Percentiles rank a stretch among this genome's conserved stretches.
These are phyloP conservation scores for Eriosoma lanigerum DNA, from an alignment of 1,140 invertebrate species.

Conservation along the genomic window DNA sequence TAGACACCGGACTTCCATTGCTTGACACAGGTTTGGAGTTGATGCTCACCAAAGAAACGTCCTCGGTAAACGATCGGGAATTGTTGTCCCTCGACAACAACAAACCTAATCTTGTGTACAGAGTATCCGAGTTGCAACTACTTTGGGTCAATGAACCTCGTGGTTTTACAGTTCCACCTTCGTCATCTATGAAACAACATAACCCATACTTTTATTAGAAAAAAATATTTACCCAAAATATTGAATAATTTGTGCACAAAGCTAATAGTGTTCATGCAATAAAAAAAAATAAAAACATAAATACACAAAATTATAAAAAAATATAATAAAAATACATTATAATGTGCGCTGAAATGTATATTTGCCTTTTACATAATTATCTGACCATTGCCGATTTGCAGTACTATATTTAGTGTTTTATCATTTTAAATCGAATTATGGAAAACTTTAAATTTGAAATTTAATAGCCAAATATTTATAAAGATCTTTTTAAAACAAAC, in stretches of 20 bases:
- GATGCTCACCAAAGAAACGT: constrained; percentile 4
- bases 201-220: background rate
- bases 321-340: background rate
- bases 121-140: constrained; percentile 70
- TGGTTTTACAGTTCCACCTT: constrained; percentile 68
- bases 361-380: background rate
- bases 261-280: constrained; percentile 13
- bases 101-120: constrained; percentile 83
- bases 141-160: constrained; percentile 59
- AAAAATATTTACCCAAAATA: background rate
- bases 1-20: constrained; percentile 85
- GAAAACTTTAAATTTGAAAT: background rate
- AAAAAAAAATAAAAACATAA: constrained; percentile 53
- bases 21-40: constrained; percentile 61
- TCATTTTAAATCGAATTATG: background rate
- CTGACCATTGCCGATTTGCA: background rate
- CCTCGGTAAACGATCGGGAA: constrained; percentile 30
- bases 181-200: constrained; percentile 67
- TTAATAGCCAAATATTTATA: too few relatives aligned
- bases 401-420: too few relatives aligned
- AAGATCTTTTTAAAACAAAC: too few relatives aligned
- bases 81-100: constrained; percentile 61
- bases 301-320: background rate
- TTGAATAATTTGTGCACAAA: background rate
- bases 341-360: background rate